These are phyloP conservation scores for Stegodyphus mimosarum DNA, from an alignment of 1,140 invertebrate species.

Conservation along the genomic window DNA sequence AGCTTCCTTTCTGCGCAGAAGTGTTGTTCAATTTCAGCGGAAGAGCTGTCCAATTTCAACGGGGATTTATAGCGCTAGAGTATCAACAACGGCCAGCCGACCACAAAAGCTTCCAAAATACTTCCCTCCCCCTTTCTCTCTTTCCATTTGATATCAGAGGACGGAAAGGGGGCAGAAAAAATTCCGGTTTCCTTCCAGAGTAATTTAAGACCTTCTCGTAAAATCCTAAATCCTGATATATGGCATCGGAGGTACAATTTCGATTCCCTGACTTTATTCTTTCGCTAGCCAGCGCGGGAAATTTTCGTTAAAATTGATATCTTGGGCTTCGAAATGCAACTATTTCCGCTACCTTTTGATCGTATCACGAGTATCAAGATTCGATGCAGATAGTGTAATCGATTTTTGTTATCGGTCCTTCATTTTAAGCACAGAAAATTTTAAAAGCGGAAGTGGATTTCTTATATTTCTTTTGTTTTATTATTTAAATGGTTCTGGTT, in stretches of 20 bases:
- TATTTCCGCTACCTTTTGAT: neutral
- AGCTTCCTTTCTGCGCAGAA: constrained; percentile 15
- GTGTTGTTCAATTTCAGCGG: constrained; percentile 53
- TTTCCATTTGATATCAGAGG: neutral
- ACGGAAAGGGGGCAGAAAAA: neutral
- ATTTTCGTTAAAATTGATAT: constrained; percentile 50
- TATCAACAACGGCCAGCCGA: constrained; percentile 44
- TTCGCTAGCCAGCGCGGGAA: neutral
- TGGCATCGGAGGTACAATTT: constrained; percentile 13
- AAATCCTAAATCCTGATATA: constrained; percentile 56
- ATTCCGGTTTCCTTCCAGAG: constrained; percentile 26
- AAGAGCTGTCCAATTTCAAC: constrained; percentile 53
- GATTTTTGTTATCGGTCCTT: too few relatives aligned
- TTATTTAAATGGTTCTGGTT: too few relatives aligned
- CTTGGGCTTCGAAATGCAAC: neutral
- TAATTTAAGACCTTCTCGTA: constrained; percentile 51
- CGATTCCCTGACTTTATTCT: constrained; percentile 33
- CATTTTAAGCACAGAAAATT: too few relatives aligned
- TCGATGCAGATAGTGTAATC: too few relatives aligned
- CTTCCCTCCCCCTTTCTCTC: constrained; percentile 4
- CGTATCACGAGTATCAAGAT: too few relatives aligned
- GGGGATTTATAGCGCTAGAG: constrained; percentile 47
- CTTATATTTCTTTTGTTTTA: too few relatives aligned
- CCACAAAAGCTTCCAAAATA: constrained; percentile 40
- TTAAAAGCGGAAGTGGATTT: too few relatives aligned